Base-by-base conservation (phyloP, 1,140 invertebrate species). In the Mamestra configurata region DNA sequence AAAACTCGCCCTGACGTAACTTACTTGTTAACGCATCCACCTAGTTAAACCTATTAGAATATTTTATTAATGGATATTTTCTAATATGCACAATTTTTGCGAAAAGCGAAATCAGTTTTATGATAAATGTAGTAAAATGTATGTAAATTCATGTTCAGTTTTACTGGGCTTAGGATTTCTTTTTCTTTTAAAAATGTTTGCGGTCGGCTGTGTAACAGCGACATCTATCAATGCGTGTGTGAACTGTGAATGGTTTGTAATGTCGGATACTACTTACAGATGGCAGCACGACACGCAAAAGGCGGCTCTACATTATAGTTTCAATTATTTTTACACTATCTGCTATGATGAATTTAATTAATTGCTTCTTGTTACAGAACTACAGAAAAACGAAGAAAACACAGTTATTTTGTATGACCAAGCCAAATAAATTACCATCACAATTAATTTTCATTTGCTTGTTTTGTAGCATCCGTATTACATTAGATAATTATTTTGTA, bases 1-100 rank as follows among this genome's bases (percentile, higher is more conserved):
- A 72, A 55, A 72, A 72, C 49, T 37, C 10, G 49, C 7, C 20
- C 10, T 70, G 64, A 72, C 49, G 70, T 35, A 72, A 72, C 70
- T 49, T 40, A 40, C 35, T 20, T 10, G 43, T 27, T 49, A 72
- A 37, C 70, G 49, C n/a, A 55, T 35, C 27, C 18, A 72, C 49
- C 27, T 72, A 72, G 8, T 31, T 55, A 37, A 35, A 55, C 15
- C 6, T 15, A 31, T 1, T 55, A 53, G 10, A 72, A 72, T 72
- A 72, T 35, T n/a, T 72, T 35, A 72, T 72, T 27, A 3, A 68
- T 68, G 10, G 35, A 24, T 40, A 68, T 46, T 2, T 22, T 57
- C 24, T 18, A 57, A 4, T 57, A 55, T 22, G 1, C 4, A 4
- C 5, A 40, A 7, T 31, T 18, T 43, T 66, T 5, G 43, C 4